Conservation (phyloP, 2,797 vertebrate species). For the Tragelaphus oryx region DNA sequence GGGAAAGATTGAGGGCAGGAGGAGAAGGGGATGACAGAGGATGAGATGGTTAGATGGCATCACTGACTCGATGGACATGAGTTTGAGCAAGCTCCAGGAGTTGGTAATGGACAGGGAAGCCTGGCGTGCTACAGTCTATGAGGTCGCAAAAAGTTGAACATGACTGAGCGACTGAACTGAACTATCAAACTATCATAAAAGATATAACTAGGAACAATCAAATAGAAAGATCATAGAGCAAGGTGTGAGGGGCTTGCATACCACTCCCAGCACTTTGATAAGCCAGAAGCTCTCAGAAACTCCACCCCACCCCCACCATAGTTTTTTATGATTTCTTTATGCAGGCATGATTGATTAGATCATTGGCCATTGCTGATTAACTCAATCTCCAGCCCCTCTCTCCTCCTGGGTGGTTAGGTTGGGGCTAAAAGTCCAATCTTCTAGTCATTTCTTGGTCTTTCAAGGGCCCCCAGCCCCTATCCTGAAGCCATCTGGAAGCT, state of each 20-base stretch:
- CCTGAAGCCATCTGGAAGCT: background rate
- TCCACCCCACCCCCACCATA: background rate
- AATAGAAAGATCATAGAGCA: background rate
- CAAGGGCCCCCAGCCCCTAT: background rate
- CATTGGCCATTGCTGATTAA: background rate
- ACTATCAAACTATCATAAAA: background rate
- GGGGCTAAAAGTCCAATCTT: background rate
- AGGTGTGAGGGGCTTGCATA: background rate
- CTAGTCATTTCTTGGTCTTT: background rate
- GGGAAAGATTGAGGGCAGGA: background rate
- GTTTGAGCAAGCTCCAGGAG: background rate
- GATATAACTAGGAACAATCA: background rate
- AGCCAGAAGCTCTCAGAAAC: background rate
- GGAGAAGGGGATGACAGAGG: background rate
- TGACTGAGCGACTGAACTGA: background rate
- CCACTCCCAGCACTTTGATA: background rate
- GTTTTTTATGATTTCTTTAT: background rate
- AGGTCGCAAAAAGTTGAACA: background rate
- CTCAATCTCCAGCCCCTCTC: background rate
- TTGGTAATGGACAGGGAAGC: background rate
- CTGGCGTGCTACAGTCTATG: background rate
- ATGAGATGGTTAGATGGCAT: background rate
- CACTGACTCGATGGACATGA: background rate
- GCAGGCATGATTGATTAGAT: background rate
- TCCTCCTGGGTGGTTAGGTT: background rate